Evolutionary conservation across 2,113 vertebrate genomes (phyloP).

Genomic region (Carassius carassius): DNA sequence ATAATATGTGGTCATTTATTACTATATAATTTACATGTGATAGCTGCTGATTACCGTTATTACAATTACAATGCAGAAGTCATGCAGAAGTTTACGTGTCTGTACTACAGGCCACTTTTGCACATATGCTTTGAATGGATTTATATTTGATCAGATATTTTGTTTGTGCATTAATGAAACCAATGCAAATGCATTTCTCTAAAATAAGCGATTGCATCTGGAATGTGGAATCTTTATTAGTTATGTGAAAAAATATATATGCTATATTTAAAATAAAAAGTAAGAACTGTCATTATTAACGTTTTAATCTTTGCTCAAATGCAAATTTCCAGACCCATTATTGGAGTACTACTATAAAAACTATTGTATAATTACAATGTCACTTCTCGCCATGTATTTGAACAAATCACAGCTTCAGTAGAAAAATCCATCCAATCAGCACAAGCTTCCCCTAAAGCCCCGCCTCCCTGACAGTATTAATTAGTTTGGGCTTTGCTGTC

Average conservation of each 20-base stretch:
- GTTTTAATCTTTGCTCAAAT: constrained; percentile 2
- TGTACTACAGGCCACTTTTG: not conserved
- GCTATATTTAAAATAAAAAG: not conserved
- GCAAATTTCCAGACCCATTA: constrained; percentile 38
- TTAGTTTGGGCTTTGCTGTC: constrained; percentile 42
- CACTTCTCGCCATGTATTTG: constrained; percentile 58
- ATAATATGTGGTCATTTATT: not conserved
- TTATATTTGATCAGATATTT: not conserved
- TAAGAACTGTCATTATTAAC: not conserved
- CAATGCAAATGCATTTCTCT: not conserved
- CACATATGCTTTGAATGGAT: not conserved
- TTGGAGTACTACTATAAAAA: constrained; percentile 49
- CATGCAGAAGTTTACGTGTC: not conserved
- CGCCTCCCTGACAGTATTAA: constrained; percentile 60
- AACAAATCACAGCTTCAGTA: constrained; percentile 59
- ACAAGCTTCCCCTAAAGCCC: constrained; percentile 3
- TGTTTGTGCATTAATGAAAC: not conserved
- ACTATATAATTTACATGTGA: not conserved
- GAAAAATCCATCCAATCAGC: constrained; percentile 62
- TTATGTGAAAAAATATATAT: not conserved
- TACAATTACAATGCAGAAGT: too few relatives aligned
- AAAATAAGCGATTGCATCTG: not conserved
- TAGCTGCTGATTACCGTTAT: not conserved
- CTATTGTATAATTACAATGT: constrained; percentile 43
- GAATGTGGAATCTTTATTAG: not conserved